A percentile compares a stretch with the other conserved stretches of the same genome.
Evolutionary conservation across 2,113 vertebrate species (phyloP).

Genomic region (Elgaria multicarinata): DNA sequence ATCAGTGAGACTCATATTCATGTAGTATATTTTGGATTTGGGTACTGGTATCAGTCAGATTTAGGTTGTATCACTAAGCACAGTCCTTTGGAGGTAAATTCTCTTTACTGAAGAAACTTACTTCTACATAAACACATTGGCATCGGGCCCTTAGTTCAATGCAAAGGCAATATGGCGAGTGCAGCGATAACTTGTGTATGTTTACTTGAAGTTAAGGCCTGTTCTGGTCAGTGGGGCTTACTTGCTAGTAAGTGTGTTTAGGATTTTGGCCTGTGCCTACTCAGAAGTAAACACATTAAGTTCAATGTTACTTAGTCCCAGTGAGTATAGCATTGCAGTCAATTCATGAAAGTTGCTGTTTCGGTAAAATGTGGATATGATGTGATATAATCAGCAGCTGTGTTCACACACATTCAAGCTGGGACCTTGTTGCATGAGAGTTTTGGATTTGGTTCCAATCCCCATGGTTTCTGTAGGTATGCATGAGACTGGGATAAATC

Average conservation of each 20-base stretch:
- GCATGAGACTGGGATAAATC: background rate
- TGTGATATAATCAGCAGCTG: background rate
- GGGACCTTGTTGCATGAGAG: background rate
- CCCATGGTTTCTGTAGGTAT: background rate
- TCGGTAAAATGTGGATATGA: background rate
- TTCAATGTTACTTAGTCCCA: background rate
- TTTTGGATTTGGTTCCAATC: background rate
- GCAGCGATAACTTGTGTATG: slow-evolving; percentile 11
- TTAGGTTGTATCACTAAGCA: background rate
- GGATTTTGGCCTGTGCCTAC: background rate
- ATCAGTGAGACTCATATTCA: background rate
- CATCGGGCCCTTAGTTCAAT: background rate
- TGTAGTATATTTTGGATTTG: background rate
- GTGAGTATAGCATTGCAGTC: background rate
- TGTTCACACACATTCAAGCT: background rate
- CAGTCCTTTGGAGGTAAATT: background rate
- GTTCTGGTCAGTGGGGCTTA: background rate
- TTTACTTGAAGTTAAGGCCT: background rate
- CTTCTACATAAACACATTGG: background rate
- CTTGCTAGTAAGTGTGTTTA: background rate
- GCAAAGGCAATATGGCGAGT: background rate
- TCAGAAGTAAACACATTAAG: background rate
- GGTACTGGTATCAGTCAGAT: background rate
- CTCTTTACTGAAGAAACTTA: background rate
- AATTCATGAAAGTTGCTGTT: background rate